Evolutionary conservation across 2,888 invertebrate genomes (phyloP).

Genomic region (Chironomus riparius): DNA sequence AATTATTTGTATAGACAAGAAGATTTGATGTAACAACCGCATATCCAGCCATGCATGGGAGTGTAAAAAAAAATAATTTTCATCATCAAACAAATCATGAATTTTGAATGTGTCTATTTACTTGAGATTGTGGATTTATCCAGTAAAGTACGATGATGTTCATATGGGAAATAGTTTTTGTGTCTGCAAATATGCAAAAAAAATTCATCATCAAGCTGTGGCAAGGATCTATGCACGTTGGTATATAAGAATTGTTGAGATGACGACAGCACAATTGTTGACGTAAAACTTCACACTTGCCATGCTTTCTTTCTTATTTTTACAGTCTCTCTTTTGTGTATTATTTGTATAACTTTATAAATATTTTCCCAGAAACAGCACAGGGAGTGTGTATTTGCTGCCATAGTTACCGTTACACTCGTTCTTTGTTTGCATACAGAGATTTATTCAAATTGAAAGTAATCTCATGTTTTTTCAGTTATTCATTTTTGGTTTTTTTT

Average conservation of each 20-base stretch:
- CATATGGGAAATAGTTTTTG: not conserved
- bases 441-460: not conserved
- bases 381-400: not conserved
- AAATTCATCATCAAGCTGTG: too few species aligned
- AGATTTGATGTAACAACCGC: slow-evolving; percentile 1
- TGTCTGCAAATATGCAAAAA: too few species aligned
- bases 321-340: not conserved
- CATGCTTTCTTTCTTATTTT: too few species aligned
- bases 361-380: not conserved
- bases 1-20: too few species aligned
- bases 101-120: slow-evolving; percentile 26
- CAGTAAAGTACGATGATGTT: not conserved
- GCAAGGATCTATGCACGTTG: too few species aligned
- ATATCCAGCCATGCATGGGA: too few species aligned
- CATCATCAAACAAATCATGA: slow-evolving; percentile 23
- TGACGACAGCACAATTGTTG: too few species aligned
- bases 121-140: slow-evolving; percentile 12
- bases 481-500: too few species aligned
- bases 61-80: not conserved
- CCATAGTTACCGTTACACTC: not conserved
- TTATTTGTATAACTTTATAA: slow-evolving; percentile 20
- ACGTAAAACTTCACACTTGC: too few species aligned
- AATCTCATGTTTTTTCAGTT: not conserved
- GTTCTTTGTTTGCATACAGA: not conserved
- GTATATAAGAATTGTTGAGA: too few species aligned